phyloP scores from a whole-genome alignment of 2,888 invertebrate species.

The Xestia rhomboidea region DNA sequence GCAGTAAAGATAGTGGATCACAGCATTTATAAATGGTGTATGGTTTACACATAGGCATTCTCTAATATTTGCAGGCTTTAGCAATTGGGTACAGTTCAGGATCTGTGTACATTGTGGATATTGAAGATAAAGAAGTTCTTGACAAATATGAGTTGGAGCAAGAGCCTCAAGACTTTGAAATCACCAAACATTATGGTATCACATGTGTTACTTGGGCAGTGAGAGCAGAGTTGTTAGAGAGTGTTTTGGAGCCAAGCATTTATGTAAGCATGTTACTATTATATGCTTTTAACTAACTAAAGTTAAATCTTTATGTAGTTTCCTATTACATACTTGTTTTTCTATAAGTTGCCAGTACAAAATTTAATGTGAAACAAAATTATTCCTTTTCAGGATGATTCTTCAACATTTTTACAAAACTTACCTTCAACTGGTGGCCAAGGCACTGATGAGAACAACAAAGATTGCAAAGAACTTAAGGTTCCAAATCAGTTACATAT shows the following conservation, averaged over 20 bases:
- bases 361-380: neutral
- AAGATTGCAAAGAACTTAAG: constrained; percentile 91
- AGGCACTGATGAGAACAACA: constrained; percentile 89
- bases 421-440: constrained; percentile 89
- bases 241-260: constrained; percentile 84
- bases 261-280: constrained; percentile 80
- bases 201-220: constrained; percentile 94
- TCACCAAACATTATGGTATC: constrained; percentile 90
- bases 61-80: constrained; percentile 88
- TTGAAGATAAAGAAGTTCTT: constrained; percentile 95
- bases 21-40: neutral
- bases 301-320: neutral
- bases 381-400: constrained; percentile 82
- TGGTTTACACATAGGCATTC: neutral
- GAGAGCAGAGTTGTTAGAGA: constrained; percentile 83
- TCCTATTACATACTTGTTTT: neutral
- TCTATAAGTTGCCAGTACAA: neutral
- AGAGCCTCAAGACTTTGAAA: constrained; percentile 86
- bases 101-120: constrained; percentile 93
- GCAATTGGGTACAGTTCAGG: constrained; percentile 94
- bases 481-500: constrained; percentile 93
- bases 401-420: constrained; percentile 90
- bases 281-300: neutral
- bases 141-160: constrained; percentile 90
- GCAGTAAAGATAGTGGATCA: neutral